These are phyloP conservation scores for Tenualosa ilisha DNA, from an alignment of 2,797 vertebrate species.

Conservation along the genomic window DNA sequence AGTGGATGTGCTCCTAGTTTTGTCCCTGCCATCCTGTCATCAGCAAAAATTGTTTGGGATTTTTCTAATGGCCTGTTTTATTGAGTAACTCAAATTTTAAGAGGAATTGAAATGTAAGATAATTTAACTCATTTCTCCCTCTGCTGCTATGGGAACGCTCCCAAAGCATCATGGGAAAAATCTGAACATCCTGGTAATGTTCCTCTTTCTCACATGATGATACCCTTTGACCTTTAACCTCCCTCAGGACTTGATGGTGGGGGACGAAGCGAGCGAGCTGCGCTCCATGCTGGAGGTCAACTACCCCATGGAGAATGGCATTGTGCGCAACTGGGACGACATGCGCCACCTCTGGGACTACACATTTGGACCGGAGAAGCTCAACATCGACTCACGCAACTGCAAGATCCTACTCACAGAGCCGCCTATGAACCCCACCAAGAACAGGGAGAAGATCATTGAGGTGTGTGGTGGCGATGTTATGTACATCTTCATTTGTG, in stretches of 20 bases:
- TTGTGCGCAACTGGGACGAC: slow-evolving; percentile 89
- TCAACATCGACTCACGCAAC: slow-evolving; percentile 86
- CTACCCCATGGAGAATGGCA: slow-evolving; percentile 91
- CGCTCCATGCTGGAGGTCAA: slow-evolving; percentile 91
- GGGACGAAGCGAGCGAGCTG: slow-evolving; percentile 87
- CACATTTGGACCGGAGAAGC: slow-evolving; percentile 88
- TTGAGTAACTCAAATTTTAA: neutral
- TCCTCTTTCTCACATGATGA: slow-evolving; percentile 22
- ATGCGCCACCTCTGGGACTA: slow-evolving; percentile 94
- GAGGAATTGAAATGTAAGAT: neutral
- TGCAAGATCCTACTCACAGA: slow-evolving; percentile 92
- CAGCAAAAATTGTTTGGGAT: neutral
- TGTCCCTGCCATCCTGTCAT: neutral
- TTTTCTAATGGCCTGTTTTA: slow-evolving; percentile 7
- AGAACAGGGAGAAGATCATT: slow-evolving; percentile 90
- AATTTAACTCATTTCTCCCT: neutral
- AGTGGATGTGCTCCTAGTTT: neutral
- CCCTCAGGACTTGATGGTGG: slow-evolving; percentile 87
- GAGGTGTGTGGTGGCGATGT: slow-evolving; percentile 67
- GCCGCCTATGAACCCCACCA: slow-evolving; percentile 90
- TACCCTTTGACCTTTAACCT: slow-evolving; percentile 30
- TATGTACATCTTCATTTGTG: neutral
- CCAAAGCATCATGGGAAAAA: neutral
- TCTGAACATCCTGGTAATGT: neutral
- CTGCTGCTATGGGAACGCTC: neutral